Conservation (phyloP, 2,888 invertebrate species). For the Tortrix viridana region DNA sequence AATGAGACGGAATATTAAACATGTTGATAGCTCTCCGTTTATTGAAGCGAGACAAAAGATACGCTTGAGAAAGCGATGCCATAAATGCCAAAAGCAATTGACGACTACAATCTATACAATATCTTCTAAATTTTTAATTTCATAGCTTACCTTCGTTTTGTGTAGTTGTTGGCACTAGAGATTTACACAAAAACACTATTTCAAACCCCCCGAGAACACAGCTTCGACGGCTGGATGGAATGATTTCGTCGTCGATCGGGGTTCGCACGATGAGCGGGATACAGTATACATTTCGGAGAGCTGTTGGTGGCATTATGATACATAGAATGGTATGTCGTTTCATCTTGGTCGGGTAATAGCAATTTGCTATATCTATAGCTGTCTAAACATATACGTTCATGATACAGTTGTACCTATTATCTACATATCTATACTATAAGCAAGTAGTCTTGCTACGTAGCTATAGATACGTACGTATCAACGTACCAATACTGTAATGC, state of each 20-base stretch:
- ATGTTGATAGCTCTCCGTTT: slow-evolving; percentile 68
- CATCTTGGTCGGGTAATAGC: slow-evolving; percentile 68
- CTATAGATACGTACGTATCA: slow-evolving; percentile 1
- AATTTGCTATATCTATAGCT: slow-evolving; percentile 61
- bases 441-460: no score
- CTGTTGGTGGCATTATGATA: slow-evolving; percentile 50
- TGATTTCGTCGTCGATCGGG: slow-evolving; percentile 82
- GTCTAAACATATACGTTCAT: slow-evolving; percentile 48
- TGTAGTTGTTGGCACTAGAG: slow-evolving; percentile 80
- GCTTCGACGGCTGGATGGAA: slow-evolving; percentile 85
- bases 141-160: slow-evolving; percentile 75
- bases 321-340: slow-evolving; percentile 52
- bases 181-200: slow-evolving; percentile 79
- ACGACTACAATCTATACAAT: slow-evolving; percentile 61
- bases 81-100: slow-evolving; percentile 78
- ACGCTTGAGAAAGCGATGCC: slow-evolving; percentile 82
- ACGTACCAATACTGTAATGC: slow-evolving; percentile 5
- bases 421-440: slow-evolving; percentile 36
- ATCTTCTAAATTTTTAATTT: slow-evolving; percentile 53
- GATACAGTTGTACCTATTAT: slow-evolving; percentile 45
- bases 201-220: slow-evolving; percentile 82
- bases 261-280: slow-evolving; percentile 73
- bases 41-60: slow-evolving; percentile 73
- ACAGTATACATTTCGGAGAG: slow-evolving; percentile 62
- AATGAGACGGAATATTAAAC: slow-evolving; percentile 75